phyloP scores from a whole-genome alignment of 2,113 vertebrate genomes.

The Aspiorhynchus laticeps region DNA sequence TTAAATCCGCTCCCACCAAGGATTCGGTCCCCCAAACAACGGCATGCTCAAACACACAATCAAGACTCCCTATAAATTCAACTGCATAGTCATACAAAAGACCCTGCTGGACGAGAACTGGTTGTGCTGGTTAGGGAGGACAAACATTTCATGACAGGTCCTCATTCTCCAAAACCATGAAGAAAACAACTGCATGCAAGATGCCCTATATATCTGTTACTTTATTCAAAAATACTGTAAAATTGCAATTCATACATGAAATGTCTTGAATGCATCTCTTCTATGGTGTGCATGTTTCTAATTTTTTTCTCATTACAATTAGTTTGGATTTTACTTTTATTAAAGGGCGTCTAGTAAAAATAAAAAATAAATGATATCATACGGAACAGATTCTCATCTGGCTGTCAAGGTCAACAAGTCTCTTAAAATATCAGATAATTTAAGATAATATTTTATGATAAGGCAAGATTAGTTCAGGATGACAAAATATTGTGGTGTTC shows the following conservation, averaged over 20 bases:
- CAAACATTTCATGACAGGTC: background rate
- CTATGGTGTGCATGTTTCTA: no score
- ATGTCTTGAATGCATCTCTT: no score
- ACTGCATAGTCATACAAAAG: slow-evolving; percentile 4
- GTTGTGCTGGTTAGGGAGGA: background rate
- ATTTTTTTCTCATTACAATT: no score
- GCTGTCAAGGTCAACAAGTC: background rate
- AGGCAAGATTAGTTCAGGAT: background rate
- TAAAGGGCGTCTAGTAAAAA: no score
- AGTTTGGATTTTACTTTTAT: no score
- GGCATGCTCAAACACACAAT: background rate
- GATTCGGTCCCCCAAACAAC: slow-evolving; percentile 28
- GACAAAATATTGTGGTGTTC: background rate
- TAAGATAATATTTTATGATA: background rate
- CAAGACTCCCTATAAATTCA: background rate
- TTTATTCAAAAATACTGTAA: no score
- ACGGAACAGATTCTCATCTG: background rate
- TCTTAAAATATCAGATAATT: background rate
- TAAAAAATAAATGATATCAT: background rate
- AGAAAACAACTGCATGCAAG: background rate
- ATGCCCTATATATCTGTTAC: background rate
- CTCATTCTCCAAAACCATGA: background rate
- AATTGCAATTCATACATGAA: no score
- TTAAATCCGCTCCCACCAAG: slow-evolving; percentile 43
- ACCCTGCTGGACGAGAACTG: background rate